These are phyloP conservation scores for Pithecia hirsuta DNA, from an alignment of 2,797 vertebrate genomes.

Conservation along the genomic window DNA sequence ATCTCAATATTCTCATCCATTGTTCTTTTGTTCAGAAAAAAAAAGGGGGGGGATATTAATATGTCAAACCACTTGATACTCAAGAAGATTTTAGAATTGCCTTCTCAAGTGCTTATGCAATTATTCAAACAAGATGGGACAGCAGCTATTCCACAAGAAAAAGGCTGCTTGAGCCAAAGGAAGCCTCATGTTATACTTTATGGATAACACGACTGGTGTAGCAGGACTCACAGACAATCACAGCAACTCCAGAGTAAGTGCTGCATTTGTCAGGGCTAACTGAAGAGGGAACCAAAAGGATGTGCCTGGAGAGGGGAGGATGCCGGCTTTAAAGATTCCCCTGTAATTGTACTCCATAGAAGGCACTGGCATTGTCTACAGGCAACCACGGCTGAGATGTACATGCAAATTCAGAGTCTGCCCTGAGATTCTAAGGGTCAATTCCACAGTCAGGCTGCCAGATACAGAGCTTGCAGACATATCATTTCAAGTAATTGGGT, in stretches of 20 bases:
- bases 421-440: background rate
- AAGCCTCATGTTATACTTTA: fast-evolving
- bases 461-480: background rate
- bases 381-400: fast-evolving
- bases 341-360: background rate
- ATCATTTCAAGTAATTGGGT: too few relatives aligned
- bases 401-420: background rate
- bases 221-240: fast-evolving
- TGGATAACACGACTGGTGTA: fast-evolving
- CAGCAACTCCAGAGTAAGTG: fast-evolving
- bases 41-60: background rate
- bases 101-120: background rate
- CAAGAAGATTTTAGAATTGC: background rate
- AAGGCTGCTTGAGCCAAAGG: background rate
- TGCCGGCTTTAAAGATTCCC: background rate
- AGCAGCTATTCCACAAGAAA: background rate
- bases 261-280: background rate
- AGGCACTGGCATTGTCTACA: fast-evolving
- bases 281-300: background rate
- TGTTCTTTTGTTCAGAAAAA: background rate
- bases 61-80: background rate
- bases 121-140: background rate
- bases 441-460: fast-evolving
- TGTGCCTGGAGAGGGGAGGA: too few relatives aligned
- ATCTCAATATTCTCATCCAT: background rate